These are phyloP conservation scores for Percina caprodes DNA, from an alignment of 2,113 vertebrate genomes.

Conservation along the genomic window DNA sequence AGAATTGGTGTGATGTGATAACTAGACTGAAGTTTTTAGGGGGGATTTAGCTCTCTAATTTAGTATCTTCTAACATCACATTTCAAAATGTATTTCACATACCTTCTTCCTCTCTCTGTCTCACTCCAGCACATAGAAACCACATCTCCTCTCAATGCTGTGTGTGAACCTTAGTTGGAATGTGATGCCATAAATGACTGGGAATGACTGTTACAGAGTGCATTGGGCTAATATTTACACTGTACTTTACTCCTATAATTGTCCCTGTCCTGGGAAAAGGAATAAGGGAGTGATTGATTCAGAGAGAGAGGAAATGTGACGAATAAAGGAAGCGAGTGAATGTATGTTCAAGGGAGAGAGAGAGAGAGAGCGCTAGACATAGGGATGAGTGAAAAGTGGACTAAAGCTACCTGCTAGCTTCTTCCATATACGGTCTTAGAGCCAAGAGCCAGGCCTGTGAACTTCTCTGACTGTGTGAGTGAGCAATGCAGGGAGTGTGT, in stretches of 20 bases:
- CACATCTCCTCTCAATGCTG: conserved; percentile 15
- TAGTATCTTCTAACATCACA: background rate
- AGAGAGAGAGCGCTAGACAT: background rate
- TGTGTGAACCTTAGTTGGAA: conserved; percentile 45
- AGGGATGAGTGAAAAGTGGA: conserved; percentile 49
- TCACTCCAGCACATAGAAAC: background rate
- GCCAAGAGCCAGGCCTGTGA: conserved; percentile 62
- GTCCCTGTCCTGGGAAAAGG: conserved; percentile 24
- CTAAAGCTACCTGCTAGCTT: conserved; percentile 71
- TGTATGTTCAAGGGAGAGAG: conserved; percentile 31
- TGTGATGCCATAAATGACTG: conserved; percentile 44
- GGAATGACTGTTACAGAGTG: background rate
- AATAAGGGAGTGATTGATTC: conserved; percentile 17
- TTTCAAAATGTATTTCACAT: conserved; percentile 1
- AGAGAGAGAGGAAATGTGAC: background rate
- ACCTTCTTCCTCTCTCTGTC: background rate
- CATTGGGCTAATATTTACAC: conserved; percentile 39
- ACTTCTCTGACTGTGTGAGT: conserved; percentile 67
- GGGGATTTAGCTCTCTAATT: background rate
- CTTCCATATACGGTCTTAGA: conserved; percentile 79
- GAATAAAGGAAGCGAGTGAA: conserved; percentile 12
- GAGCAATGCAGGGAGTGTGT: conserved; percentile 64
- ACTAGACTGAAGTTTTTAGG: background rate
- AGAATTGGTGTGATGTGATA: background rate
- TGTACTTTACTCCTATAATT: background rate